phyloP scores from a whole-genome alignment of 1,140 invertebrate species.

The Lutraria rhynchaena region DNA sequence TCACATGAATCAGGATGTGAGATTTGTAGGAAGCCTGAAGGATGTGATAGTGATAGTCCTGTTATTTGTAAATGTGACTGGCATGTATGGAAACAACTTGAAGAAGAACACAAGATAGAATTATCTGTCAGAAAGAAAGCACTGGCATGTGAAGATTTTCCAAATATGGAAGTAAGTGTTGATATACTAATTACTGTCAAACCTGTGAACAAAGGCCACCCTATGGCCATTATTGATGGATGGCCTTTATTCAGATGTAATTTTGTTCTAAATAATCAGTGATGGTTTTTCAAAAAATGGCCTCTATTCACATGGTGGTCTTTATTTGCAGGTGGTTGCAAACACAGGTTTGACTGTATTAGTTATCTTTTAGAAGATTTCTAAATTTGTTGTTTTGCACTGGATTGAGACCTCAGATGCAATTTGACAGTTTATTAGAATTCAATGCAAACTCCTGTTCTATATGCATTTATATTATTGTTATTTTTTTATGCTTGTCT shows the following conservation, averaged over 20 bases:
- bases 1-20: conserved; percentile 8
- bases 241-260: too few relatives aligned
- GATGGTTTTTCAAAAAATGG: too few relatives aligned
- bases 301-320: too few relatives aligned
- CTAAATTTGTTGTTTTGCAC: not conserved
- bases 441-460: not conserved
- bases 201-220: too few relatives aligned
- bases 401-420: not conserved
- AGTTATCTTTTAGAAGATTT: not conserved
- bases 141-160: conserved; percentile 7
- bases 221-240: not conserved
- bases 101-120: conserved; percentile 31
- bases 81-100: not conserved
- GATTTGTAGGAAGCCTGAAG: not conserved
- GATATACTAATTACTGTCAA: not conserved
- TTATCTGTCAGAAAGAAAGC: conserved; percentile 9
- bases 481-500: not conserved
- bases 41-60: not conserved
- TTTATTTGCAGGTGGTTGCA: too few relatives aligned
- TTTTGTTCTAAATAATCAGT: too few relatives aligned
- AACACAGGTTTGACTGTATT: too few relatives aligned
- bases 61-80: conserved; percentile 6
- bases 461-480: not conserved
- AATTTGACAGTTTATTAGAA: too few relatives aligned
- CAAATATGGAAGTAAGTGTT: conserved; percentile 2